Base-by-base conservation (phyloP, 1,140 invertebrate species). In the Zaprionus capensis region DNA sequence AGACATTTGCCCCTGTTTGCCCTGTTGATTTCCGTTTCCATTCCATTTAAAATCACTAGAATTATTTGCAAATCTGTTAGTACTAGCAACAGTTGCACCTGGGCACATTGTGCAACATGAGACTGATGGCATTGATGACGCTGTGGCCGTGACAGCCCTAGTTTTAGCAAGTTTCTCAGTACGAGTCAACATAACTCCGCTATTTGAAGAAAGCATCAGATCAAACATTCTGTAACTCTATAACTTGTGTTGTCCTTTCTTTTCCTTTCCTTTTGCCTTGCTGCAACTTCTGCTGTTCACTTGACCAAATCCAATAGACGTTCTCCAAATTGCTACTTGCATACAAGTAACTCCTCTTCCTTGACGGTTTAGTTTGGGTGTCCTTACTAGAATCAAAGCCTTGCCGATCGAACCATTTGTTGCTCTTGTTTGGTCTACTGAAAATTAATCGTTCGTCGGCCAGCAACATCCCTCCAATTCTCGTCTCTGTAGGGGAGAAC, bases 381-480 rank as follows among this genome's bases (percentile, higher is more conserved):
- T 12, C 20, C 53, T 53, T 9, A 44, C 11, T 57, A 57, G 7
- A 20, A n/a, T 20, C 26, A n/a, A 57, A 66, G 11, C 34, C 20
- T 15, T 69, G 46, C 44, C 41, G 17, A 17, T 55, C 41, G 49
- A 55, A 56, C 55, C 34, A 76, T 41, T 71, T 71, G n/a, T 51
- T 76, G 24, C 22, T 41, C 9, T 57, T 63, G 12, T 17, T 59
- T 44, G 63, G 12, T 72, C 14, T 24, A 59, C 46, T 49, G 36
- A n/a, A 53, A 76, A 63, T 46, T 63, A 62, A 51, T 14, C 31
- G 20, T 51, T 5, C n/a, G 20, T 41, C 64, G 49, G 44, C 22
- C 56, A 51, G 58, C 53, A 69, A 69, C 78, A 80, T 77, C 26
- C 61, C 78, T 65, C 65, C 58, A n/a, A 59, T n/a, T 67, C 62